Evolutionary conservation across 2,888 invertebrate species (phyloP).

Genomic region (Tethea ocularis): DNA sequence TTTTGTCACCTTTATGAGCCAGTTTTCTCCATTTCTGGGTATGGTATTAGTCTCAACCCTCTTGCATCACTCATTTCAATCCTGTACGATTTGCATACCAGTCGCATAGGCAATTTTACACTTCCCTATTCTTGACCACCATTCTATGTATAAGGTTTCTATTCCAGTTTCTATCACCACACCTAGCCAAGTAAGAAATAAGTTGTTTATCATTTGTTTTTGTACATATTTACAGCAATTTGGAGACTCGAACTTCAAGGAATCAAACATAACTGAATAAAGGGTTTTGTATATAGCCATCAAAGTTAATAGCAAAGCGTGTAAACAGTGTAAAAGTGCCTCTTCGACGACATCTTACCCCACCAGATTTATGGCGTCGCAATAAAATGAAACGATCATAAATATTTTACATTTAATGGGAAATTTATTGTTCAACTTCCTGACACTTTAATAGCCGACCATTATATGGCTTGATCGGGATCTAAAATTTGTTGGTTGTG

Average conservation of each 20-base stretch:
- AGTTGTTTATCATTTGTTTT: too few relatives aligned
- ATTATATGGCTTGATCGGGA: constrained; percentile 7
- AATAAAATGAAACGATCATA: constrained; percentile 39
- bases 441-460: constrained; percentile 11
- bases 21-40: too few relatives aligned
- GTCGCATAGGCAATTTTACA: too few relatives aligned
- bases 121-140: too few relatives aligned
- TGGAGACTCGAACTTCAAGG: not conserved
- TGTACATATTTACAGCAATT: not conserved
- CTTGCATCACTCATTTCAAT: too few relatives aligned
- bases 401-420: constrained; percentile 42
- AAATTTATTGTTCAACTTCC: constrained; percentile 33
- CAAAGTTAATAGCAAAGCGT: not conserved
- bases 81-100: too few relatives aligned
- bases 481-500: not conserved
- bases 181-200: too few relatives aligned
- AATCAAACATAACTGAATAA: not conserved
- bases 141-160: too few relatives aligned
- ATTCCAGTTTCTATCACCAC: too few relatives aligned
- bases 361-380: constrained; percentile 37
- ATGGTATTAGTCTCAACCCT: too few relatives aligned
- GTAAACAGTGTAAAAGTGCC: constrained; percentile 2
- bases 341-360: constrained; percentile 8
- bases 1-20: too few relatives aligned
- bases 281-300: constrained; percentile 7